Evolutionary conservation across 1,140 invertebrate species (phyloP).

Genomic region (Chelonus insularis): DNA sequence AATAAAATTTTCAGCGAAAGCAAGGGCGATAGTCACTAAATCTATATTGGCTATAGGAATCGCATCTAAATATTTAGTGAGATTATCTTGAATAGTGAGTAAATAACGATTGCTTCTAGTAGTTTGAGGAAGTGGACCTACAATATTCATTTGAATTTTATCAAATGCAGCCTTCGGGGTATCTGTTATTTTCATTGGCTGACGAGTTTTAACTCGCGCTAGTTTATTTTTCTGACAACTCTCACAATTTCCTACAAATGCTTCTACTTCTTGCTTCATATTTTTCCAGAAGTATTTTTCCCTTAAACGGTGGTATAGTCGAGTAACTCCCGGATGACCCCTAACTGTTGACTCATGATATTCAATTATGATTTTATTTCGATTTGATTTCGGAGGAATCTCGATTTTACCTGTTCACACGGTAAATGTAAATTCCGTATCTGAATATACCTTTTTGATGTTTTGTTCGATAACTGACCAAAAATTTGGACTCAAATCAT

Average conservation of each 20-base stretch:
- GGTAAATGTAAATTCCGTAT: conserved; percentile 20
- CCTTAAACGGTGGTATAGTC: conserved; percentile 11
- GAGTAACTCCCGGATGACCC: conserved; percentile 23
- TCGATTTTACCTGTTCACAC: conserved; percentile 21
- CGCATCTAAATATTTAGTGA: conserved; percentile 42
- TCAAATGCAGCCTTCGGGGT: conserved; percentile 30
- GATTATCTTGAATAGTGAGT: conserved; percentile 42
- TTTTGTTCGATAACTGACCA: conserved; percentile 5
- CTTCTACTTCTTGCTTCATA: neutral
- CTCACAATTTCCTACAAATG: conserved; percentile 11
- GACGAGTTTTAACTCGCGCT: conserved; percentile 15
- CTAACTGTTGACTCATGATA: conserved; percentile 27
- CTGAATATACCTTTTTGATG: conserved; percentile 13
- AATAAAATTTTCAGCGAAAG: conserved; percentile 39
- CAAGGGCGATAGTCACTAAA: conserved; percentile 33
- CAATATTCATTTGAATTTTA: conserved; percentile 34
- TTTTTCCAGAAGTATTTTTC: neutral
- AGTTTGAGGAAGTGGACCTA: conserved; percentile 33
- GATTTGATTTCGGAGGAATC: conserved; percentile 10
- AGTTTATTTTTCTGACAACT: conserved; percentile 32
- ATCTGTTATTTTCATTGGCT: conserved; percentile 33
- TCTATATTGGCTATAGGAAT: conserved; percentile 33
- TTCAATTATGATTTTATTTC: conserved; percentile 24
- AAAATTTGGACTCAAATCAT: neutral
- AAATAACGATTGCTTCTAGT: conserved; percentile 39